A percentile compares a stretch with the other conserved stretches of the same genome.
Evolutionary conservation across 2,797 vertebrate genomes (phyloP).

Genomic region (Moxostoma hubbsi): DNA sequence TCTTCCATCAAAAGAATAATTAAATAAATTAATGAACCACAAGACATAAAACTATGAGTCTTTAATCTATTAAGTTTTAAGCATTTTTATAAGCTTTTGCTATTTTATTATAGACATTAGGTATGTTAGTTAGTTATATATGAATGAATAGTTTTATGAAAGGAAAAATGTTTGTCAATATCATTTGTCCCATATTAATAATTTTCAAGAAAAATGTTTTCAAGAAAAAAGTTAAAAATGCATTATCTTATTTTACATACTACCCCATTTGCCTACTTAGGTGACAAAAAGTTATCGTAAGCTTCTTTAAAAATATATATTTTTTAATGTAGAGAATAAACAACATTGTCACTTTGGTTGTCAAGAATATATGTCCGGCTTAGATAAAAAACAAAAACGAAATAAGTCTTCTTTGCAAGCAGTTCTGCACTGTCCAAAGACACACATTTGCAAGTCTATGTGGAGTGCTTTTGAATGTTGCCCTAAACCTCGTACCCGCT

Average conservation of each 20-base stretch:
- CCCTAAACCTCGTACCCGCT: no score
- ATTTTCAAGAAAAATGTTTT: neutral
- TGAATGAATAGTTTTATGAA: no score
- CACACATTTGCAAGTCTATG: constrained; percentile 4
- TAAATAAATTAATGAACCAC: neutral
- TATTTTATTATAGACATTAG: no score
- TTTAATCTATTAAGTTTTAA: no score
- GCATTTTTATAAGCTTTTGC: no score
- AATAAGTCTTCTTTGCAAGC: neutral
- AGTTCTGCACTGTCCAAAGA: neutral
- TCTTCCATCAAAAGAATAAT: neutral
- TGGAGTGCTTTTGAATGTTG: constrained; percentile 41
- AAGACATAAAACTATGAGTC: no score
- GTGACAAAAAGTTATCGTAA: neutral
- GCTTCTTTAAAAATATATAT: neutral
- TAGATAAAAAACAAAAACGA: neutral
- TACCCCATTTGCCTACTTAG: neutral
- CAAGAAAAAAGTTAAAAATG: neutral
- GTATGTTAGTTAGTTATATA: no score
- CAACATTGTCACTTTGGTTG: neutral
- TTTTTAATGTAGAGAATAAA: no score
- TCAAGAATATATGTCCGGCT: neutral
- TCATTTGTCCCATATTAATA: neutral
- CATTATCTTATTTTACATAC: neutral
- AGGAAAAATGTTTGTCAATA: neutral